phyloP scores from a whole-genome alignment of 2,888 invertebrate genomes.

The Ophion ellenae region DNA sequence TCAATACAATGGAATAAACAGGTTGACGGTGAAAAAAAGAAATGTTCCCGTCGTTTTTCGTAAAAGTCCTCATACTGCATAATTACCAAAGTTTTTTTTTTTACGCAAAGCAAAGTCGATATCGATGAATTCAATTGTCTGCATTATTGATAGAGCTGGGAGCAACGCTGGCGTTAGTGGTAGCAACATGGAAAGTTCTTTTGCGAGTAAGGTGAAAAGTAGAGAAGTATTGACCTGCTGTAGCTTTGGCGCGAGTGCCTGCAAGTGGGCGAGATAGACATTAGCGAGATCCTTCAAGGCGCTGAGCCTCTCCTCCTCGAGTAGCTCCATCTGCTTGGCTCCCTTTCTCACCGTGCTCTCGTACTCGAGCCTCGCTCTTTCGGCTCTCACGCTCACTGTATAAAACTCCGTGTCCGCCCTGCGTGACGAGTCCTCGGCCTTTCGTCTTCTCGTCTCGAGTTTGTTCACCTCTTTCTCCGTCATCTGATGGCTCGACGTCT shows the following conservation, averaged over 20 bases:
- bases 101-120: too few species aligned
- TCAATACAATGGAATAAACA: too few species aligned
- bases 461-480: constrained; percentile 89
- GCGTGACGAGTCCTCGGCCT: constrained; percentile 95
- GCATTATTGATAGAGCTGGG: too few species aligned
- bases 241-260: constrained; percentile 91
- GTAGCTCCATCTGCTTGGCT: constrained; percentile 92
- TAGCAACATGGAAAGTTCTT: background rate
- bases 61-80: too few species aligned
- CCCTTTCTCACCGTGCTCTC: constrained; percentile 95
- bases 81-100: too few species aligned
- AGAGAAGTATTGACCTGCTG: constrained; percentile 85
- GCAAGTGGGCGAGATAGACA: constrained; percentile 85
- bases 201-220: background rate
- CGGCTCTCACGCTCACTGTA: constrained; percentile 94
- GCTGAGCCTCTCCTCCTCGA: constrained; percentile 95
- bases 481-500: constrained; percentile 79
- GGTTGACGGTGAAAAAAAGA: too few species aligned
- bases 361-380: constrained; percentile 95
- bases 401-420: constrained; percentile 97
- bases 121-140: too few species aligned
- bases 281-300: constrained; percentile 89
- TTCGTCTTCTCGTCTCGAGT: constrained; percentile 94
- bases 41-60: too few species aligned
- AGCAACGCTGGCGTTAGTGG: too few species aligned